Evolutionary conservation across 2,888 invertebrate genomes (phyloP), one percentile per base, ranked within the genome.

Genomic region (Teleogryllus oceanicus): DNA sequence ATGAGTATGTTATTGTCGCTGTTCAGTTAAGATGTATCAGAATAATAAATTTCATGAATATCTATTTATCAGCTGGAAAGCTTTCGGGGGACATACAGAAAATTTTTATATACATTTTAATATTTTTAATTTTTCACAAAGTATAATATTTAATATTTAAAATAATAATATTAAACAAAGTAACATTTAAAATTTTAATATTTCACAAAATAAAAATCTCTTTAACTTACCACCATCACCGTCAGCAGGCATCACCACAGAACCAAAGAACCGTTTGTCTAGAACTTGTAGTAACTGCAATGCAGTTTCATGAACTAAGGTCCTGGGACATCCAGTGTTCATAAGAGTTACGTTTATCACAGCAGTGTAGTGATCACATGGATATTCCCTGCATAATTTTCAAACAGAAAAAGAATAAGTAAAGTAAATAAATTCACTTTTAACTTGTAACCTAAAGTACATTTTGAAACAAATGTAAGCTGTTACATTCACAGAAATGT

Each of bases 271-370:
- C 81, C 99, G 90, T 86, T 97, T 95, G 88, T 99, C 98, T 79
- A 99, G 89, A 74, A 96, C 89, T 86, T 98, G 98, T 62, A 99
- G 90, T 82, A 99, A 90, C 86, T 98, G 97, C 79, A 98, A 89
- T 0, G 99, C 99, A 18, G 95, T 95, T 85, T 98, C 96, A 86
- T 97, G 95, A n/a, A 98, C 94, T 74, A 93, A 91, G 62, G 95
- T 94, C 49, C 97, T 92, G 0, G 98, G 96, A 86, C 96, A 97
- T 2, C 98, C 98, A 11, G 97, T 96, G 89, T 97, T 98, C 90
- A 99, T 93, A 77, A 99, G 90, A 0, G 99, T 98, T 74, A 99
- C 96, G 87, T 98, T 99, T 86, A 99, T 96, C 84, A 99, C 96
- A 2, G 98, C 97, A 74, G 97, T 97, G 87, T 98, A 98, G 89